A percentile compares a stretch with the other conserved stretches of the same genome.
Conservation (phyloP, 2,888 invertebrate genomes). For the Tanaodytes sp. region DNA sequence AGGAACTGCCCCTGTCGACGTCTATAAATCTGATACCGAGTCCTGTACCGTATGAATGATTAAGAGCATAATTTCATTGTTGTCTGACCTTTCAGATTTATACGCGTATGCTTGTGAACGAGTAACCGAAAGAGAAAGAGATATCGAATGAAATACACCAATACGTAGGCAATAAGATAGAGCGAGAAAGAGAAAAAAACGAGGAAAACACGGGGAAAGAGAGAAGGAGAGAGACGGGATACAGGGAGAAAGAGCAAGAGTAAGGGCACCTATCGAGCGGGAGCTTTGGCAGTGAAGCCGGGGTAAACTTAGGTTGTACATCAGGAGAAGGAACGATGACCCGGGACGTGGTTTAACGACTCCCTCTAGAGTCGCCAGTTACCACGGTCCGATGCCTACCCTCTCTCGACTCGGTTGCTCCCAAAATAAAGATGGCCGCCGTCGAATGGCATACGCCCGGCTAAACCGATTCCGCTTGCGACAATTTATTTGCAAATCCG, state of each 20-base stretch:
- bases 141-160: no score
- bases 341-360: constrained; percentile 69
- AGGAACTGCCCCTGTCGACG: background rate
- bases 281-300: constrained; percentile 58
- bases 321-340: constrained; percentile 65
- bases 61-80: constrained; percentile 39
- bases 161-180: no score
- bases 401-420: constrained; percentile 70
- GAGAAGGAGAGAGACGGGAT: no score
- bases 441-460: constrained; percentile 39
- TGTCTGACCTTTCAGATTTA: constrained; percentile 47
- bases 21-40: constrained; percentile 14
- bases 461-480: background rate
- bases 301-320: constrained; percentile 66
- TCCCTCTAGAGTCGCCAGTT: constrained; percentile 72
- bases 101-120: constrained; percentile 35
- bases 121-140: no score
- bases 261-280: constrained; percentile 32
- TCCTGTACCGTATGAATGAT: constrained; percentile 28
- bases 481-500: constrained; percentile 49
- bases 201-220: no score
- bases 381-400: constrained; percentile 73
- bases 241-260: no score
- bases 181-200: no score
- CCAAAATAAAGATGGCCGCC: constrained; percentile 70